These are phyloP conservation scores for Crypturellus tataupa DNA, from an alignment of 2,797 vertebrate genomes.

Conservation along the genomic window DNA sequence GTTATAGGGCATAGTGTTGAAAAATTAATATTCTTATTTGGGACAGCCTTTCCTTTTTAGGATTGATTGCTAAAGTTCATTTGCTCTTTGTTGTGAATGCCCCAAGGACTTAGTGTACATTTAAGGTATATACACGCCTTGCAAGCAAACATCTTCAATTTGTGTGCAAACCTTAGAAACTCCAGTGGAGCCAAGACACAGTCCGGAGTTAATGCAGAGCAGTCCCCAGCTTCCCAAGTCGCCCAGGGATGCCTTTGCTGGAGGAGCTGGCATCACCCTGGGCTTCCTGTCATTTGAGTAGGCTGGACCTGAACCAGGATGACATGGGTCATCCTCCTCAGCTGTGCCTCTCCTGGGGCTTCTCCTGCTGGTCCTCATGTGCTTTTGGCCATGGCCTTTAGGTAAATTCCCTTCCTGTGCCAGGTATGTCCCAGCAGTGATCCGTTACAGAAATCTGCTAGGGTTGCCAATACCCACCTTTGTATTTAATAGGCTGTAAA, in stretches of 20 bases:
- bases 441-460: background rate
- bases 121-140: fast-evolving
- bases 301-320: background rate
- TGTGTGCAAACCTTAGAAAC: background rate
- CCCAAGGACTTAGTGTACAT: background rate
- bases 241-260: background rate
- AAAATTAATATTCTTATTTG: background rate
- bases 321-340: background rate
- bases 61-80: background rate
- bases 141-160: background rate
- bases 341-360: fast-evolving
- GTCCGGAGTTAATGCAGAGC: background rate
- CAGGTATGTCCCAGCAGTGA: background rate
- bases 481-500: background rate
- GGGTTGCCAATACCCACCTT: background rate
- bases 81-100: background rate
- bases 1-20: background rate
- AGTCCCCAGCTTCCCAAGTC: background rate
- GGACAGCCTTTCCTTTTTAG: background rate
- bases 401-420: background rate
- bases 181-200: background rate
- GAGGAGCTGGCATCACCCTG: fast-evolving
- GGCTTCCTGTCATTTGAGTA: fast-evolving
- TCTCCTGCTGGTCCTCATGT: background rate
- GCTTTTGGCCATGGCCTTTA: background rate